Conservation (phyloP, 2,797 vertebrate genomes). For the Picus viridis region DNA sequence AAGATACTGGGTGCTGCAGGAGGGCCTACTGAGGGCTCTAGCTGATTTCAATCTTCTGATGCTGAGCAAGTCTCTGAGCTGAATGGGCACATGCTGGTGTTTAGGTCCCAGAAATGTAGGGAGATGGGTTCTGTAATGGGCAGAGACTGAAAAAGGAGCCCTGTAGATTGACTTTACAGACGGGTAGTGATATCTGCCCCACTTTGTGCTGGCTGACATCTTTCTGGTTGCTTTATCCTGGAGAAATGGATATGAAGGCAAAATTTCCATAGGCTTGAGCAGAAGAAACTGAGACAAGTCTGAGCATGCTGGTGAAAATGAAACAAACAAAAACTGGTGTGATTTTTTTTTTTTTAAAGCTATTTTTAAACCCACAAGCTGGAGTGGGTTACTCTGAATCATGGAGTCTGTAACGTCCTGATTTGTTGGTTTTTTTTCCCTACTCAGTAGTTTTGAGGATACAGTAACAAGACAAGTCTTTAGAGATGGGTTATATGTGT, state of each 20-base stretch:
- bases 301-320: slow-evolving; percentile 9
- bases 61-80: neutral
- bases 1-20: neutral
- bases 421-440: neutral
- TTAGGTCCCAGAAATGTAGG: neutral
- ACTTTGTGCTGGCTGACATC: neutral
- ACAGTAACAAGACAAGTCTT: neutral
- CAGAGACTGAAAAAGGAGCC: neutral
- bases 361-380: slow-evolving; percentile 35
- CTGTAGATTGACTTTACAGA: neutral
- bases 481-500: neutral
- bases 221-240: neutral
- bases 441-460: neutral
- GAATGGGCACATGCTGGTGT: rapidly evolving
- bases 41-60: neutral
- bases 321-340: slow-evolving; percentile 31
- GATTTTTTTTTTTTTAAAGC: slow-evolving; percentile 2
- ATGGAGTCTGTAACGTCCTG: neutral
- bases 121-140: neutral
- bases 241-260: neutral
- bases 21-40: neutral
- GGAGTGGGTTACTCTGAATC: slow-evolving; percentile 31
- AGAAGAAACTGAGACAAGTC: slow-evolving; percentile 11
- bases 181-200: rapidly evolving
- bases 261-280: slow-evolving; percentile 9